phyloP scores from a whole-genome alignment of 2,797 vertebrate species.

The Nyctibius grandis region DNA sequence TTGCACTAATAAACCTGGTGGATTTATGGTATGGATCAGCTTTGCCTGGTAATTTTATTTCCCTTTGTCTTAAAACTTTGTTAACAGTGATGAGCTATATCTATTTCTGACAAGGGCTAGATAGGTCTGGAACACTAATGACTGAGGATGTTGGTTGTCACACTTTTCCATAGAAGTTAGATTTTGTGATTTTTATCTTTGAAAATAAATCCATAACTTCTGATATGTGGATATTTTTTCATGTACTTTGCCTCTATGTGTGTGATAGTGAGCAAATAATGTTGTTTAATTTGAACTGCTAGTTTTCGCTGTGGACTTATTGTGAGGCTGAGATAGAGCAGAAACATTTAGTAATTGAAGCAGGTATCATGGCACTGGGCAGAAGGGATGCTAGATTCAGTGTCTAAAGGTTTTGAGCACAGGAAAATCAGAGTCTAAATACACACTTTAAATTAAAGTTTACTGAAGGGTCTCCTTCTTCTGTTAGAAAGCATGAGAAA shows the following conservation, averaged over 20 bases:
- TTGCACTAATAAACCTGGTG: not conserved
- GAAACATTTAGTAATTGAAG: not conserved
- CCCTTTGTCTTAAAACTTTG: not conserved
- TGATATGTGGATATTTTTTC: not conserved
- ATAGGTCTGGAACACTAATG: not conserved
- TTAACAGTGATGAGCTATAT: not conserved
- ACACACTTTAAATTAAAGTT: not conserved
- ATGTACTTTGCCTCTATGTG: not conserved
- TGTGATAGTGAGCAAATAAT: not conserved
- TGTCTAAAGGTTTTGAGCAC: not conserved
- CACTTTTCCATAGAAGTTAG: not conserved
- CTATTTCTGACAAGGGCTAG: not conserved
- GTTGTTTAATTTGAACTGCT: not conserved
- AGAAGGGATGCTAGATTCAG: not conserved
- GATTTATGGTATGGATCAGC: not conserved
- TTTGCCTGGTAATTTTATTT: not conserved
- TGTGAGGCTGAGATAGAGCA: not conserved
- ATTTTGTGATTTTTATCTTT: not conserved
- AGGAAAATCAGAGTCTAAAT: not conserved
- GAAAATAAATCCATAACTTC: not conserved
- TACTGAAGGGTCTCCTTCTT: not conserved
- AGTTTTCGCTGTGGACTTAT: not conserved
- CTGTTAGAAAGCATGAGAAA: not conserved
- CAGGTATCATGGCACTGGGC: not conserved
- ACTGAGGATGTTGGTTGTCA: not conserved